phyloP scores from a whole-genome alignment of 2,888 invertebrate species.

The Perdita meconis region DNA sequence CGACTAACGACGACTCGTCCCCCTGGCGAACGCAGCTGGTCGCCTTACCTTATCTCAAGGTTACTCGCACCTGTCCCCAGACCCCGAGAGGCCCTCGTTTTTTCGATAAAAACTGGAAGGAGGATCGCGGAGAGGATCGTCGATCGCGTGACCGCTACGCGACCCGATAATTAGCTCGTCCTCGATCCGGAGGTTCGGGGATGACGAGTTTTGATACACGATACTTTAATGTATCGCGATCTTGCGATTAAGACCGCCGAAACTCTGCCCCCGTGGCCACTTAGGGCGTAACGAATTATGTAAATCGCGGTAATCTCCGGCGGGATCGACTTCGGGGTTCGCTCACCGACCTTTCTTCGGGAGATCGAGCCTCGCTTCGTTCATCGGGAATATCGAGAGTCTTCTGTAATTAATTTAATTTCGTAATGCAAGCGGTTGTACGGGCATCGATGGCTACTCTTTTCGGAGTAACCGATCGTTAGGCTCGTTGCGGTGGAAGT shows the following conservation, averaged over 20 bases:
- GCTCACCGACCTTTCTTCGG: not conserved
- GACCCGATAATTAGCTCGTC: conserved; percentile 32
- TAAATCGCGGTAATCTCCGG: conserved; percentile 40
- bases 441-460: not conserved
- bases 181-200: conserved; percentile 4
- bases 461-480: no score
- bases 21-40: conserved; percentile 60
- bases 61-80: conserved; percentile 58
- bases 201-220: conserved; percentile 56
- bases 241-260: conserved; percentile 27
- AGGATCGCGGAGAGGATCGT: conserved; percentile 18
- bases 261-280: conserved; percentile 1
- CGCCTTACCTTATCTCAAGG: conserved; percentile 58
- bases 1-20: conserved; percentile 39
- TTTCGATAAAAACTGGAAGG: conserved; percentile 35
- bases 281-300: conserved; percentile 36
- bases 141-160: conserved; percentile 41
- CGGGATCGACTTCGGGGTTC: conserved; percentile 8
- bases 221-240: conserved; percentile 57
- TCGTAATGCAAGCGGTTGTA: not conserved
- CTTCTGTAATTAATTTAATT: conserved; percentile 8
- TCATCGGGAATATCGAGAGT: not conserved
- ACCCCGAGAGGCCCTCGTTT: conserved; percentile 23
- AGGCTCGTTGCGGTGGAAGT: no score
- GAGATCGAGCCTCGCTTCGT: not conserved